A percentile compares a stretch with the other conserved stretches of the same genome.
Conservation (phyloP, 2,888 invertebrate genomes). For the Xestia c-nigrum region DNA sequence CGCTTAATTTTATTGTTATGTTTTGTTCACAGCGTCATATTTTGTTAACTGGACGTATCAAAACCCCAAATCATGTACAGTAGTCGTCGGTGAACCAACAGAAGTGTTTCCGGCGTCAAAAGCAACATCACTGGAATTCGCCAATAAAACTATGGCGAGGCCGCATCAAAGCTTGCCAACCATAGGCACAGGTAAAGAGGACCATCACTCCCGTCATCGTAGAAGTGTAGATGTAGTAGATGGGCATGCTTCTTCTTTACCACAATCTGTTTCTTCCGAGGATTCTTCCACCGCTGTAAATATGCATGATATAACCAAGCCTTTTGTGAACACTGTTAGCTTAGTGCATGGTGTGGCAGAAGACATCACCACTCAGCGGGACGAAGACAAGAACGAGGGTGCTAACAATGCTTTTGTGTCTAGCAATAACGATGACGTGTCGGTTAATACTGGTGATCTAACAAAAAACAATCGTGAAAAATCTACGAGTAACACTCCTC, state of each 20-base stretch:
- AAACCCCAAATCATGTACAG: slow-evolving; percentile 95
- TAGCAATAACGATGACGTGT: slow-evolving; percentile 73
- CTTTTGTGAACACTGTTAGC: slow-evolving; percentile 84
- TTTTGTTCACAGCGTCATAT: slow-evolving; percentile 92
- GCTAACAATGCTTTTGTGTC: slow-evolving; percentile 80
- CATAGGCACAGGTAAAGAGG: slow-evolving; percentile 89
- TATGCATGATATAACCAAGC: slow-evolving; percentile 88
- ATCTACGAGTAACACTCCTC: slow-evolving; percentile 34
- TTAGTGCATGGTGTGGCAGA: slow-evolving; percentile 88
- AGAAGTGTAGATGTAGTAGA: slow-evolving; percentile 93
- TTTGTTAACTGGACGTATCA: slow-evolving; percentile 96
- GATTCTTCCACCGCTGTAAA: slow-evolving; percentile 84
- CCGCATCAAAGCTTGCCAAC: slow-evolving; percentile 91
- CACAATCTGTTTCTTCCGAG: slow-evolving; percentile 82
- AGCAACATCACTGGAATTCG: slow-evolving; percentile 92
- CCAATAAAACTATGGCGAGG: slow-evolving; percentile 93
- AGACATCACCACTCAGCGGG: slow-evolving; percentile 67
- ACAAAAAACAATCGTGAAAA: slow-evolving; percentile 72
- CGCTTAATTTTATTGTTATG: slow-evolving; percentile 27
- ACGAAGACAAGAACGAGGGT: slow-evolving; percentile 71
- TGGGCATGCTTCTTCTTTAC: slow-evolving; percentile 90
- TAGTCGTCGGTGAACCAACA: slow-evolving; percentile 94
- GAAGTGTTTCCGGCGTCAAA: slow-evolving; percentile 93
- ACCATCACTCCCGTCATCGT: slow-evolving; percentile 92
- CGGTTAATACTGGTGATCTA: slow-evolving; percentile 80